Percentiles rank a stretch among this genome's conserved stretches.
Conservation (phyloP, 2,113 vertebrate genomes). For the Phyllostomus discolor region DNA sequence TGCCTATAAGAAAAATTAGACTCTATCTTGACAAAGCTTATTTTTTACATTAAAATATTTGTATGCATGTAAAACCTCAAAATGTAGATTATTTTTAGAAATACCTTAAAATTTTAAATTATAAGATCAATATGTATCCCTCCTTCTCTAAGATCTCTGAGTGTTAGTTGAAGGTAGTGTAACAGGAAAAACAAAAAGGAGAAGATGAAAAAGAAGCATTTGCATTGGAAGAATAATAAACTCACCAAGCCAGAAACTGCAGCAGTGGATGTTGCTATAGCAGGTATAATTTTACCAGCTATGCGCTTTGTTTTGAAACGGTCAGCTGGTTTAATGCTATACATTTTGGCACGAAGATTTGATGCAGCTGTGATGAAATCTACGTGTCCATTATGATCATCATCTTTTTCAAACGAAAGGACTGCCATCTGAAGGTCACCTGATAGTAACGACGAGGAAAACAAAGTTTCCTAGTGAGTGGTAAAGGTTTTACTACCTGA, state of each 20-base stretch:
- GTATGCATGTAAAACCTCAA: background rate
- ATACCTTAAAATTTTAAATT: background rate
- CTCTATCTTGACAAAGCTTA: background rate
- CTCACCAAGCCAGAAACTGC: slow-evolving; percentile 96
- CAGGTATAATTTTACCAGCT: slow-evolving; percentile 98
- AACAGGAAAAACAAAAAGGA: background rate
- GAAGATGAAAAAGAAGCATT: background rate
- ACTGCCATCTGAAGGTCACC: slow-evolving; percentile 88
- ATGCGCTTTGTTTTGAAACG: slow-evolving; percentile 97
- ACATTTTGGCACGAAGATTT: slow-evolving; percentile 94
- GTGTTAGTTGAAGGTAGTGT: background rate
- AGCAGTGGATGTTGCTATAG: slow-evolving; percentile 98
- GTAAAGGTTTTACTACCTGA: slow-evolving; percentile 15
- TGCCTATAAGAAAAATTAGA: background rate
- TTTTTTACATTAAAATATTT: slow-evolving; percentile 21
- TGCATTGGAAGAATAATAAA: background rate
- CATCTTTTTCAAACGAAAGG: slow-evolving; percentile 94
- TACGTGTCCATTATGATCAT: slow-evolving; percentile 93
- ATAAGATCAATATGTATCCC: background rate
- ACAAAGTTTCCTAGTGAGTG: background rate
- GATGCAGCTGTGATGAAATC: slow-evolving; percentile 95
- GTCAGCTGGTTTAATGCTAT: slow-evolving; percentile 93
- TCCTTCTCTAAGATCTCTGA: background rate
- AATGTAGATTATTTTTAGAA: slow-evolving; percentile 5
- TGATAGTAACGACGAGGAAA: slow-evolving; percentile 61